Conservation (phyloP, 2,797 vertebrate species). For the Crocodylus rhombifer region DNA sequence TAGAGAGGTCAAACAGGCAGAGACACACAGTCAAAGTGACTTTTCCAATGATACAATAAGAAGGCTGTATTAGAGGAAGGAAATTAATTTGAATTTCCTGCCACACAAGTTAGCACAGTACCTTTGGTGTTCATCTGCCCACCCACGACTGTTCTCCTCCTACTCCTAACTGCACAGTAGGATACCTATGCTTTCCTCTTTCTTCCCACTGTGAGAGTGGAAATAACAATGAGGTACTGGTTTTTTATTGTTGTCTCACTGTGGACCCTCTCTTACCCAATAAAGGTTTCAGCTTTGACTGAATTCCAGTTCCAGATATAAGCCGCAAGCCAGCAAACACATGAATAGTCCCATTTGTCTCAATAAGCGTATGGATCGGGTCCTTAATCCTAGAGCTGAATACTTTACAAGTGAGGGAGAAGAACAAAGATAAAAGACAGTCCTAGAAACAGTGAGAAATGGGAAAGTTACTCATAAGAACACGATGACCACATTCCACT, state of each 20-base stretch:
- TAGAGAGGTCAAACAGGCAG: not conserved
- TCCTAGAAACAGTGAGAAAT: not conserved
- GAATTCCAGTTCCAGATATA: not conserved
- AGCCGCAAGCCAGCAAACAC: not conserved
- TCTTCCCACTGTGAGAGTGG: not conserved
- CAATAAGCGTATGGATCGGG: not conserved
- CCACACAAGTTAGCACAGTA: not conserved
- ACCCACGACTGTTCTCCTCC: not conserved
- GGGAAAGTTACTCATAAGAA: not conserved
- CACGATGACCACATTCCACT: not conserved
- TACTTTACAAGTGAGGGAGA: not conserved
- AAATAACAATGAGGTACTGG: not conserved
- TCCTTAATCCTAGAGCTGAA: not conserved
- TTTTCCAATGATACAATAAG: not conserved
- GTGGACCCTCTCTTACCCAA: not conserved
- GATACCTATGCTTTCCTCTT: fast-evolving
- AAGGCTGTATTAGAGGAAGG: not conserved
- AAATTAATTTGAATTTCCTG: not conserved
- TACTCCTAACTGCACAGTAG: not conserved
- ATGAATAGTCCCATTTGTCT: not conserved
- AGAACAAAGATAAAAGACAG: not conserved
- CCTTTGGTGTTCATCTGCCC: not conserved
- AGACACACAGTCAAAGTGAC: not conserved
- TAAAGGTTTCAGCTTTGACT: too few relatives aligned
- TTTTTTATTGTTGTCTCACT: not conserved